Evolutionary conservation across 1,140 invertebrate species (phyloP), one percentile per base, ranked within the genome.

Genomic region (Caenorhabditis latens): DNA sequence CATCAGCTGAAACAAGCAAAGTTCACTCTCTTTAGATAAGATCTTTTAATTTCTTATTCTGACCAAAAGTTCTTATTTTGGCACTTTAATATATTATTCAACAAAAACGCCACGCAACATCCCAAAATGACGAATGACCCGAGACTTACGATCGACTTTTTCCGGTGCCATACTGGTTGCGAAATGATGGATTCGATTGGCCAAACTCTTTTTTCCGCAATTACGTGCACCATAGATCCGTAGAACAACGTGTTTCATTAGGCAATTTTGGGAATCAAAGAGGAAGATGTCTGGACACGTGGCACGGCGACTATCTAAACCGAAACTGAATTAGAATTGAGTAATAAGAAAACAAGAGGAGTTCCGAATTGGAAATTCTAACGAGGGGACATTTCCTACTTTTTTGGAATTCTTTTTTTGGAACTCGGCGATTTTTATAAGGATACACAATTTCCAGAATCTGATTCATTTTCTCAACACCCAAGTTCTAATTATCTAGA

Each of bases 111-210:
- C 61, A 65, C 61, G 61, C 67, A 48, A 46, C 65, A n/a, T 43
- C 13, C 21, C 1, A 32, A 16, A 65, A 65, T 32, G 61, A 16
- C n/a, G 32, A 32, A 32, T 32, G 32, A 32, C 13, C 43, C 14
- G 19, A 32, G 5, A 79, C 71, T 50, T 53, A 79, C 71, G 71
- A 79, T 79, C 71, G 24, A 79, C 71, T 48, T 42, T 48, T 11
- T 79, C 71, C 9, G 71, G 71, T 24, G 43, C 71, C 71, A 79
- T 79, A n/a, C 71, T 79, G 14, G 71, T 79, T 11, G 71, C 71
- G n/a, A 79, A 79, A 50, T 79, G 71, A 50, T 79, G 71, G 21
- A 79, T 79, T 53, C 71, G 71, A 50, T 79, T 79, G 46, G 71
- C 71, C 1, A 79, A 14, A 50, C 71, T 79, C 71, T 79, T 79